Evolutionary conservation across 2,888 invertebrate genomes (phyloP).

Genomic region (Caenorhabditis afra): DNA sequence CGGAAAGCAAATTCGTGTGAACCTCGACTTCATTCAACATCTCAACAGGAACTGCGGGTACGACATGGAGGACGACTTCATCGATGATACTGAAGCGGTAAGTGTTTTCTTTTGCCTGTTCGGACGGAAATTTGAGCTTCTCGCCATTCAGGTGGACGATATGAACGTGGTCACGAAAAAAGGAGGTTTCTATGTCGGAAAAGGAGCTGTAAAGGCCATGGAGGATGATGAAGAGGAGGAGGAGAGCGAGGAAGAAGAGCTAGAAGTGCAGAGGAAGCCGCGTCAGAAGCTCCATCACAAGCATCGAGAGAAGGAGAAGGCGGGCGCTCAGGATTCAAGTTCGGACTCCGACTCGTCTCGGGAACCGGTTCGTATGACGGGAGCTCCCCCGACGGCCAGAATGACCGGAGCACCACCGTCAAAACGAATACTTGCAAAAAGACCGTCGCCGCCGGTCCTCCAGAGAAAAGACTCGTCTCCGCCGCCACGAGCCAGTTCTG

Average conservation of each 20-base stretch:
- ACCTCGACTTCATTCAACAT: slow-evolving; percentile 33
- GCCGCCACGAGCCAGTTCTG: not conserved
- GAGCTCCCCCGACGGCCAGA: slow-evolving; percentile 11
- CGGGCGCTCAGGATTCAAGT: slow-evolving; percentile 7
- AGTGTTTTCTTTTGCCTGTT: slow-evolving; percentile 12
- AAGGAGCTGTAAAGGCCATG: slow-evolving; percentile 92
- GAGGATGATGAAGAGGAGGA: slow-evolving; percentile 88
- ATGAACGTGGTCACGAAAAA: not conserved
- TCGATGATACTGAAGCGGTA: slow-evolving; percentile 68
- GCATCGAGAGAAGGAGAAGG: not conserved
- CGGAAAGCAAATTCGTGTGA: slow-evolving; percentile 29
- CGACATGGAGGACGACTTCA: slow-evolving; percentile 66
- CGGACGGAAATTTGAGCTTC: no score
- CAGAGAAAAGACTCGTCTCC: slow-evolving; percentile 1
- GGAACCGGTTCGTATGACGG: slow-evolving; percentile 7
- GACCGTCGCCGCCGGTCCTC: not conserved
- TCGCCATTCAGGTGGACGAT: not conserved
- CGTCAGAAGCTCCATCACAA: not conserved
- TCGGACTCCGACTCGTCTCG: not conserved
- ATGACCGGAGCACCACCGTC: slow-evolving; percentile 21
- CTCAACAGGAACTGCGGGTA: slow-evolving; percentile 54
- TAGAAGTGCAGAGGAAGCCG: slow-evolving; percentile 86
- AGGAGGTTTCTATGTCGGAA: slow-evolving; percentile 87
- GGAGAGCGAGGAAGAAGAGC: slow-evolving; percentile 92
- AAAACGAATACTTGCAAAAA: not conserved